Base-by-base conservation (phyloP, 2,797 vertebrate genomes). In the Eleutherodactylus coqui region DNA sequence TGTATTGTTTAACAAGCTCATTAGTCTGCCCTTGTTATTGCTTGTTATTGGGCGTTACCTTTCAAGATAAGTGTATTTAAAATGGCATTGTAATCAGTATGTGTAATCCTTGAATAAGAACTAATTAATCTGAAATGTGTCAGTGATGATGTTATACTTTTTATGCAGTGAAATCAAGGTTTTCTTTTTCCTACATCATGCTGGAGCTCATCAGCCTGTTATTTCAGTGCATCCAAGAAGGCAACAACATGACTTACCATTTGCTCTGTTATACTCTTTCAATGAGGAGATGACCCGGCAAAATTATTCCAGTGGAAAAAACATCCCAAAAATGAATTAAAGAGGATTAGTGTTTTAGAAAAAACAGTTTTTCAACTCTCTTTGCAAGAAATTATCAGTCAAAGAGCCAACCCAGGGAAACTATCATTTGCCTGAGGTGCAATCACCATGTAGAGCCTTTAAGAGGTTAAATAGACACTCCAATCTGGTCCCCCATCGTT, bases 1-100 rank as follows among this genome's bases (percentile, higher is more conserved):
- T 69, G 64, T 38, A 69, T 24, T 69, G 19, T 69, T 69, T n/a
- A 69, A 69, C 34, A 69, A 34, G 34, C 64, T 70, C 67, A 41
- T 70, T 70, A 41, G 7, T 70, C 32, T 41, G 67, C 21, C 11
- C 36, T 70, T 41, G 67, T 21, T 70, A 41, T 3, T 70, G 67
- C 36, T 70, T 41, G 67, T 21, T 70, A 41, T 3, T 70, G 67
- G 67, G 67, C 3, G 38, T 9, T 11, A 41, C 67, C 10, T 21
- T n/a, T 41, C 36, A 43, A 69, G 17, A 70, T 14, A 8, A 10
- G 11, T 4, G 19, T 21, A 70, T 41, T 70, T n/a, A 70, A 4
- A 21, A 70, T 41, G 24, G 19, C 36, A 70, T 41, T 70, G 67
- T 41, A 70, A n/a, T n/a, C 67, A 38, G 34, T 24, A 70, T 41